Conservation (phyloP, 2,888 invertebrate genomes). For the Agonopterix subpropinquella region DNA sequence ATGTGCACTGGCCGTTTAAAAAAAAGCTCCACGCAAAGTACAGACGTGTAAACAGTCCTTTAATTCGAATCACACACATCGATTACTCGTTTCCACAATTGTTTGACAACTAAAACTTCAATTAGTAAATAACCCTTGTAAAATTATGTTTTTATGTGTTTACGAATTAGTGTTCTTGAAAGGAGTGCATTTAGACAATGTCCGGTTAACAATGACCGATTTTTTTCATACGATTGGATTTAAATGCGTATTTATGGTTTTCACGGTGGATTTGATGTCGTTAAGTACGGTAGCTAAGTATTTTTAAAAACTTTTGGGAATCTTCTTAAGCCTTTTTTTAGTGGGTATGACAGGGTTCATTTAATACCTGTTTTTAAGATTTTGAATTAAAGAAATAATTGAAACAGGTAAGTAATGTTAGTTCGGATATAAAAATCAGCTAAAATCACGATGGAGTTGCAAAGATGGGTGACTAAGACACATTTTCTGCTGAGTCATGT, state of each 20-base stretch:
- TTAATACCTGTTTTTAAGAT: too few relatives aligned
- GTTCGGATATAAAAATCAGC: too few relatives aligned
- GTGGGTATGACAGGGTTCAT: too few relatives aligned
- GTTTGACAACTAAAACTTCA: constrained; percentile 33
- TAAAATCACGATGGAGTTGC: too few relatives aligned
- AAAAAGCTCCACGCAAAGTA: constrained; percentile 41
- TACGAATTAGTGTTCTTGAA: constrained; percentile 43
- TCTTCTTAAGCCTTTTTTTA: too few relatives aligned
- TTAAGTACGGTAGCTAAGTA: constrained; percentile 10
- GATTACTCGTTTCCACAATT: constrained; percentile 62
- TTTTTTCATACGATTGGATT: constrained; percentile 35
- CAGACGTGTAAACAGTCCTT: constrained; percentile 60
- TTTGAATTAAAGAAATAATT: too few relatives aligned
- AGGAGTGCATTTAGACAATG: constrained; percentile 53
- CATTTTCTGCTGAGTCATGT: too few relatives aligned
- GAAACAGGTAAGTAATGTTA: too few relatives aligned
- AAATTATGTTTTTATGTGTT: constrained; percentile 52
- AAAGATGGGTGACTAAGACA: too few relatives aligned
- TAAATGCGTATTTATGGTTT: constrained; percentile 37
- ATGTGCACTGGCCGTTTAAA: constrained; percentile 47
- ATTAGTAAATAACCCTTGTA: constrained; percentile 58
- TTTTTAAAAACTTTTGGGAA: background rate
- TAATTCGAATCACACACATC: constrained; percentile 69
- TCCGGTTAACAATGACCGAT: constrained; percentile 42
- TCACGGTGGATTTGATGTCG: constrained; percentile 38